These are phyloP conservation scores for Dryoscopus gambensis DNA, from an alignment of 2,113 vertebrate genomes.

Conservation along the genomic window DNA sequence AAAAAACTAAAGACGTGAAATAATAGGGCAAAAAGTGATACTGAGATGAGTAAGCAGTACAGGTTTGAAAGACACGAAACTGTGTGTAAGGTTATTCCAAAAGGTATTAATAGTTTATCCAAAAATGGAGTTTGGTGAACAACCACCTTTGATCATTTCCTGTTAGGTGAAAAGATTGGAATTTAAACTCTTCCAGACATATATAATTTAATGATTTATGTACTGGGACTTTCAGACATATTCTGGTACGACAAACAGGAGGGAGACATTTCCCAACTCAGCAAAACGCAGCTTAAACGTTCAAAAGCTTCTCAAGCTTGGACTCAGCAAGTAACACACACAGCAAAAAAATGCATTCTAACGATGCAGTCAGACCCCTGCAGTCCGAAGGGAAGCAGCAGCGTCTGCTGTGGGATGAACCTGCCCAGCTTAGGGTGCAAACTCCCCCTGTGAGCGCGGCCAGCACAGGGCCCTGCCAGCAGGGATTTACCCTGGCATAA, in stretches of 20 bases:
- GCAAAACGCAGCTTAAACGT: rapidly evolving
- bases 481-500: background rate
- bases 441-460: background rate
- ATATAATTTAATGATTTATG: background rate
- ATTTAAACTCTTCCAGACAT: background rate
- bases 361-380: background rate
- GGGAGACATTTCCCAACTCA: background rate
- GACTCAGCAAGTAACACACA: background rate
- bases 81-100: background rate
- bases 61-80: background rate
- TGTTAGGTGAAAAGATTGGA: background rate
- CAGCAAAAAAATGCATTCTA: background rate
- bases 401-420: background rate
- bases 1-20: background rate
- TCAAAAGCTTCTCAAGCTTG: background rate
- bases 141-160: background rate
- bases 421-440: background rate
- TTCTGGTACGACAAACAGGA: background rate
- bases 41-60: background rate
- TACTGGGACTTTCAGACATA: background rate
- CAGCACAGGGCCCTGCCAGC: background rate
- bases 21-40: background rate
- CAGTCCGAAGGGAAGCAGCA: background rate
- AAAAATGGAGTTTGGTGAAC: background rate
- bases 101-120: background rate